Percentiles rank a stretch among this genome's conserved stretches.
Evolutionary conservation across 2,113 vertebrate genomes (phyloP).

Genomic region (Podiceps cristatus): DNA sequence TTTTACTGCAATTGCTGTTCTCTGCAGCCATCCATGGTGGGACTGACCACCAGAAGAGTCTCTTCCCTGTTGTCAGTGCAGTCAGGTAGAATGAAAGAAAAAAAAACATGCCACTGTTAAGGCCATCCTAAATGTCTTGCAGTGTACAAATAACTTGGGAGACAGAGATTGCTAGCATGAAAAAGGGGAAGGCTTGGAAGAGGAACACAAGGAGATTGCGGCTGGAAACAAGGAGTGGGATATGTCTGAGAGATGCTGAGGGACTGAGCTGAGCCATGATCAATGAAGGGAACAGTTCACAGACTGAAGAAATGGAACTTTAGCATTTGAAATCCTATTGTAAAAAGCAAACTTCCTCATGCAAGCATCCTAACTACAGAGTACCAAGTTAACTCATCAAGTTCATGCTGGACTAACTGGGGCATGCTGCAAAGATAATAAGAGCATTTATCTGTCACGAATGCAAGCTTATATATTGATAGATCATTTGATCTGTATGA

Average conservation of each 20-base stretch:
- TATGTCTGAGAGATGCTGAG: not conserved
- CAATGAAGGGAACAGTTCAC: not conserved
- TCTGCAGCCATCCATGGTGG: not conserved
- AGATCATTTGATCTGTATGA: slow-evolving; percentile 40
- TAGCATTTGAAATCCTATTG: not conserved
- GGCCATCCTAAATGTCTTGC: not conserved
- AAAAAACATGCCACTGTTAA: not conserved
- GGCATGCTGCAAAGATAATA: not conserved
- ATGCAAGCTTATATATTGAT: slow-evolving; percentile 15
- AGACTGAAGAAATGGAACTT: not conserved
- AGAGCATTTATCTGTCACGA: slow-evolving; percentile 36
- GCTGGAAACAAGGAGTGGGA: not conserved
- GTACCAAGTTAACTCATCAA: not conserved
- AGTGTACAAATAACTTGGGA: not conserved
- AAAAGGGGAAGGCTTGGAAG: not conserved
- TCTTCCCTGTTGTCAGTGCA: not conserved
- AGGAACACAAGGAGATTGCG: not conserved
- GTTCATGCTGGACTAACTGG: not conserved
- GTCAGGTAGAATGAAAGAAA: not conserved
- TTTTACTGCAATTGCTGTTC: not conserved
- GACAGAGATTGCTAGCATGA: not conserved
- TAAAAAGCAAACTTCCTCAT: not conserved
- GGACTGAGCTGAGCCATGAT: not conserved
- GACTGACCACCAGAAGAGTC: not conserved
- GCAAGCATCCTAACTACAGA: not conserved